phyloP scores from a whole-genome alignment of 2,797 vertebrate species.

The Alfaro cultratus region DNA sequence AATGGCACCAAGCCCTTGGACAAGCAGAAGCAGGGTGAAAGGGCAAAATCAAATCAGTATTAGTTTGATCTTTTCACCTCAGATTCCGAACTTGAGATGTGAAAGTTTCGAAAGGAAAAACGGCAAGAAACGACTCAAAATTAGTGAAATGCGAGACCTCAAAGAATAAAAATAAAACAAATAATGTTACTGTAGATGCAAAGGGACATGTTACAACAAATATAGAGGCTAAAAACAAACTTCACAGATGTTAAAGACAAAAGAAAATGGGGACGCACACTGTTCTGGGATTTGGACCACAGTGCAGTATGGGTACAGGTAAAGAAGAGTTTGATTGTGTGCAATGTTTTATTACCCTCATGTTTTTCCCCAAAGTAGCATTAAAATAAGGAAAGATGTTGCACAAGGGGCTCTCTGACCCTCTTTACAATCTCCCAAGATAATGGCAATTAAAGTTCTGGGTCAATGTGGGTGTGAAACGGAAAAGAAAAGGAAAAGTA shows the following conservation, averaged over 20 bases:
- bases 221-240: conserved; percentile 1
- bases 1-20: conserved; percentile 27
- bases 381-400: conserved; percentile 66
- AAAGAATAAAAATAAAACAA: conserved; percentile 13
- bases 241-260: conserved; percentile 57
- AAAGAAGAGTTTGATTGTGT: conserved; percentile 50
- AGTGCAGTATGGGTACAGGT: conserved; percentile 52
- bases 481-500: conserved; percentile 31
- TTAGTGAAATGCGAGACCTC: neutral
- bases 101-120: neutral
- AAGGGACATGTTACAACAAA: conserved; percentile 54
- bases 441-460: conserved; percentile 74
- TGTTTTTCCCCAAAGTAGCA: conserved; percentile 55
- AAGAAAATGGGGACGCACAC: conserved; percentile 7
- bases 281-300: conserved; percentile 41
- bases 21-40: conserved; percentile 4
- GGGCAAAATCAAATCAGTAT: neutral
- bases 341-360: conserved; percentile 58
- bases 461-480: conserved; percentile 63
- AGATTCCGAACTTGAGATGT: conserved; percentile 13
- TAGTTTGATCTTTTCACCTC: conserved; percentile 8
- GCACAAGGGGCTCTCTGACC: conserved; percentile 70
- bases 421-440: conserved; percentile 70
- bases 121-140: neutral
- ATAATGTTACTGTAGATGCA: conserved; percentile 15